Conservation (phyloP, 2,797 vertebrate species). For the Pseudochromis fuscus region DNA sequence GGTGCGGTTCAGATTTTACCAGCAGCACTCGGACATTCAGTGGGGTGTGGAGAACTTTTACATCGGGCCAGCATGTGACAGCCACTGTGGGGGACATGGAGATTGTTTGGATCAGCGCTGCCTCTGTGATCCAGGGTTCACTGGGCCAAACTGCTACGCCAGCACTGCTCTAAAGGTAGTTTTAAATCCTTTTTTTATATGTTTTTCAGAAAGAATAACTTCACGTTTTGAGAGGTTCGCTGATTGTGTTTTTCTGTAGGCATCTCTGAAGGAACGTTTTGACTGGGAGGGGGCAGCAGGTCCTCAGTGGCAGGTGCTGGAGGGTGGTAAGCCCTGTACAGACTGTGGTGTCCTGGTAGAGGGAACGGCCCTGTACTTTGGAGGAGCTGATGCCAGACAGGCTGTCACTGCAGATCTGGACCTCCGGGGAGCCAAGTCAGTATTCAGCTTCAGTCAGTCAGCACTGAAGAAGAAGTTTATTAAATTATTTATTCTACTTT, state of each 20-base stretch:
- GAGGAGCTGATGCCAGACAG: conserved; percentile 92
- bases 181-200: neutral
- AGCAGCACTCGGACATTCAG: conserved; percentile 94
- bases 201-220: neutral
- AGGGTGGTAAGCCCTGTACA: conserved; percentile 93
- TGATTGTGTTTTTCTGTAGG: conserved; percentile 77
- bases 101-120: conserved; percentile 96
- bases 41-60: conserved; percentile 99
- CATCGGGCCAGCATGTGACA: conserved; percentile 92
- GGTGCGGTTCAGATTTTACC: conserved; percentile 96
- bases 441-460: conserved; percentile 37
- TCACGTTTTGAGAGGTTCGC: neutral
- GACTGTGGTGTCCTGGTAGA: conserved; percentile 97
- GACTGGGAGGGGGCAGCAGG: conserved; percentile 93
- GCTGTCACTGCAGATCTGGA: conserved; percentile 95
- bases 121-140: conserved; percentile 95
- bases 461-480: neutral
- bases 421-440: conserved; percentile 96
- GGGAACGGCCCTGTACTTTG: conserved; percentile 94
- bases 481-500: neutral
- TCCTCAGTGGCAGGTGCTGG: conserved; percentile 94
- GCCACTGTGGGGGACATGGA: conserved; percentile 95
- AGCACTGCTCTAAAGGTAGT: conserved; percentile 91
- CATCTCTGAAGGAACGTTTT: conserved; percentile 96
- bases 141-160: conserved; percentile 93